phyloP scores from a whole-genome alignment of 1,140 invertebrate species.

The Meloidogyne hapla region DNA sequence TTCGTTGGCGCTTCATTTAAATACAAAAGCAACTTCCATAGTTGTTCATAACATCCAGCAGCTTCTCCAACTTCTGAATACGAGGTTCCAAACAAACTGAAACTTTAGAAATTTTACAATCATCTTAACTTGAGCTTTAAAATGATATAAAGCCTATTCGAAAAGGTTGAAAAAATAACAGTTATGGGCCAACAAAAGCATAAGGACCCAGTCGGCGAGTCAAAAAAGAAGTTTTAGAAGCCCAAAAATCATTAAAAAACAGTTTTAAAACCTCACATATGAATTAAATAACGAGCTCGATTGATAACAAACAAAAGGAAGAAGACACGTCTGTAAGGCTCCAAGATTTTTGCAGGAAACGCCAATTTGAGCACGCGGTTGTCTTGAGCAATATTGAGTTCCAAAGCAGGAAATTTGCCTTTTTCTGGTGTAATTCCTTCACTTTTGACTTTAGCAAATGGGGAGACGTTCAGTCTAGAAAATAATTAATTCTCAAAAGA shows the following conservation, averaged over 20 bases:
- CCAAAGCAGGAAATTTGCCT: conserved; percentile 1
- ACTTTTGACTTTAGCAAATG: not conserved
- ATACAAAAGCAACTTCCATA: conserved; percentile 20
- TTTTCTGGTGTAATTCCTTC: not conserved
- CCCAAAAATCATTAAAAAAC: no score
- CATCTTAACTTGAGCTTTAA: no score
- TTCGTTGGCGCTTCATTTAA: not conserved
- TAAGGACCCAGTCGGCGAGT: no score
- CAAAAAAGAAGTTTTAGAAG: no score
- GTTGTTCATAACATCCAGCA: conserved; percentile 10
- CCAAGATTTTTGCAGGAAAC: conserved; percentile 31
- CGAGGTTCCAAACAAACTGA: conserved; percentile 10
- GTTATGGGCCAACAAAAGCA: no score
- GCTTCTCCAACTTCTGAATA: conserved; percentile 17
- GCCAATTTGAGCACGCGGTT: conserved; percentile 30
- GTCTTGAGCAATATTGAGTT: conserved; percentile 14
- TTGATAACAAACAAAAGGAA: conserved; percentile 28
- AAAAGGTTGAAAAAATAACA: no score
- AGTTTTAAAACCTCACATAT: conserved; percentile 9
- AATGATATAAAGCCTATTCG: no score
- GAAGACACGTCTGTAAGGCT: conserved; percentile 34
- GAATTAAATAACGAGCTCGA: conserved; percentile 28
- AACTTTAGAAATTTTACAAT: no score
- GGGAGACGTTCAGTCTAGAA: not conserved
- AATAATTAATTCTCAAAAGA: no score